A percentile compares a stretch with the other conserved stretches of the same genome.
Conservation (phyloP, 2,113 vertebrate species). For the Mugil cephalus region DNA sequence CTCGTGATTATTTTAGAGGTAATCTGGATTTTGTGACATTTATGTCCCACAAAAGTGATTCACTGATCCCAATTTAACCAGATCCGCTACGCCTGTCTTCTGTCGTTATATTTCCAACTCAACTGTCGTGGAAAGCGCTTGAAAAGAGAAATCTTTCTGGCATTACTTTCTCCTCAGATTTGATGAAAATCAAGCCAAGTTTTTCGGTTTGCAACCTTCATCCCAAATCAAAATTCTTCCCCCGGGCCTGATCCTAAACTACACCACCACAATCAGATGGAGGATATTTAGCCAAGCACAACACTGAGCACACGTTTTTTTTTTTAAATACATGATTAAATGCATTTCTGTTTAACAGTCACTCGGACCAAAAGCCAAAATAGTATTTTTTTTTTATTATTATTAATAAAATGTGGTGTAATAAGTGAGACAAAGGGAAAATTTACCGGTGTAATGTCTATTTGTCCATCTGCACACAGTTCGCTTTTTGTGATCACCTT, state of each 20-base stretch:
- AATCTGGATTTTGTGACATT: constrained; percentile 7
- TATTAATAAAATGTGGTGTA: constrained; percentile 24
- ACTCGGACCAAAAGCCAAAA: constrained; percentile 4
- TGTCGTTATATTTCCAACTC: constrained; percentile 24
- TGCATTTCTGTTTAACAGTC: constrained; percentile 1
- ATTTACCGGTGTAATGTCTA: constrained; percentile 60
- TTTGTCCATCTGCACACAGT: constrained; percentile 70
- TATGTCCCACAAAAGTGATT: not conserved
- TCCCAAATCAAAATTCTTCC: constrained; percentile 32
- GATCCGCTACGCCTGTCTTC: constrained; percentile 6
- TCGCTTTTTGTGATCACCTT: constrained; percentile 68
- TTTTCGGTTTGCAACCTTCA: constrained; percentile 32
- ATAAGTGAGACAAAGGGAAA: constrained; percentile 35
- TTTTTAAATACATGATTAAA: constrained; percentile 25
- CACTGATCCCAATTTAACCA: constrained; percentile 17
- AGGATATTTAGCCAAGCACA: constrained; percentile 25
- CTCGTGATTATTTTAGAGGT: not conserved
- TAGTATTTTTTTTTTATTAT: constrained; percentile 18
- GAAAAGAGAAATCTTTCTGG: constrained; percentile 14
- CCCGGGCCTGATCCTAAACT: constrained; percentile 13
- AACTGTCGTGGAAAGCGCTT: constrained; percentile 3
- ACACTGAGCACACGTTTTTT: constrained; percentile 1
- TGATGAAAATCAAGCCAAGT: constrained; percentile 23
- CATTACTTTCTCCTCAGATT: constrained; percentile 14
- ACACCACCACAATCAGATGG: constrained; percentile 10